Percentiles rank a stretch among this genome's conserved stretches.
Evolutionary conservation across 2,888 invertebrate species (phyloP).

Genomic region (Dasypolia templi): DNA sequence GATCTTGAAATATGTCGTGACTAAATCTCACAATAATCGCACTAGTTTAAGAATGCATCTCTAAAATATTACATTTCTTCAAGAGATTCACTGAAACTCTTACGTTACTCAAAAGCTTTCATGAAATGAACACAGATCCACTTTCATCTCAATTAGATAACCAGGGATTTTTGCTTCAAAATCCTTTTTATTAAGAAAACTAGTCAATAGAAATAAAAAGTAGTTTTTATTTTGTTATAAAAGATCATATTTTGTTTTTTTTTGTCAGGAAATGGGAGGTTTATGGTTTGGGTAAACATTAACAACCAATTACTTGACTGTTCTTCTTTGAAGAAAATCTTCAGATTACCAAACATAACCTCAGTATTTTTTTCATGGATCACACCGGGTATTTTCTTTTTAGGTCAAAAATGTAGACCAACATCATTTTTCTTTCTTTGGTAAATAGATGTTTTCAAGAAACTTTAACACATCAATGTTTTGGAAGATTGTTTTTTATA

Average conservation of each 20-base stretch:
- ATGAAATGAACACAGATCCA: conserved; percentile 19
- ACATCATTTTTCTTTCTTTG: not conserved
- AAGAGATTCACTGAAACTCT: conserved; percentile 27
- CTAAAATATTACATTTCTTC: conserved; percentile 36
- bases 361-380: not conserved
- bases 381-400: not conserved
- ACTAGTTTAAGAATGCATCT: conserved; percentile 5
- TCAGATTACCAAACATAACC: not conserved
- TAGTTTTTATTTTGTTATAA: not conserved
- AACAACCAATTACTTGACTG: not conserved
- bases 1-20: not conserved
- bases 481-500: not conserved
- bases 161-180: not conserved
- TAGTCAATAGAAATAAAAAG: not conserved
- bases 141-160: conserved; percentile 23
- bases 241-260: not conserved
- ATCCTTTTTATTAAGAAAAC: conserved; percentile 1
- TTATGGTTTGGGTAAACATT: not conserved
- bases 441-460: not conserved
- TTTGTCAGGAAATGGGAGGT: not conserved
- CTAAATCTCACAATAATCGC: not conserved
- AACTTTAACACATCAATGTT: not conserved
- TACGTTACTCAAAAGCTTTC: conserved; percentile 33
- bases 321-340: not conserved
- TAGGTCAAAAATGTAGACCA: not conserved